Evolutionary conservation across 1,140 invertebrate species (phyloP), one percentile per base, ranked within the genome.

Genomic region (Neoseiulus cucumeris): DNA sequence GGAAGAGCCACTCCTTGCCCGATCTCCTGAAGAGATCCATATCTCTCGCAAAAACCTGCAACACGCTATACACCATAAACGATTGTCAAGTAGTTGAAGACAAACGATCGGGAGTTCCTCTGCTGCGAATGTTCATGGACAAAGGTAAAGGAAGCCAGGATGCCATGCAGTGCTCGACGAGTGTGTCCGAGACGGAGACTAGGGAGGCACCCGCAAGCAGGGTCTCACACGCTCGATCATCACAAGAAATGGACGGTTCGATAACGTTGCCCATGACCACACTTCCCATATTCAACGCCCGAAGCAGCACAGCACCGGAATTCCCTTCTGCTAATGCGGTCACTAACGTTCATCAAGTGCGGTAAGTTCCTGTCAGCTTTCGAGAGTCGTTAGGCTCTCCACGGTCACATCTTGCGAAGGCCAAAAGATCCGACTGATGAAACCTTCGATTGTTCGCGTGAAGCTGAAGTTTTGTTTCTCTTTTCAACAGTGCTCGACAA

Each of bases 111-210:
- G 41, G 69, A 68, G 22, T 84, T 90, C 72, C 84, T 75, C 79
- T 91, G 69, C 84, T 91, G n/a, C 87, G 87, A 74, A 75, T 89
- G 42, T 91, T 89, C 72, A 89, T 91, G 80, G 88, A 89, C 75
- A 87, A 90, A 59, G 51, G 51, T 20, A 25, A 20, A 25, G 51
- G 51, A 29, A 59, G 51, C 22, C 51, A 59, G 9, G 51, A 59
- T 2, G 51, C 22, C 1, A 59, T 59, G 51, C 51, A 59, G 14
- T 59, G 51, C 51, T 59, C 51, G 51, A 29, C 51, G 22, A 59
- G 51, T 25, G 22, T 25, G 51, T 20, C 51, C 17, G 51, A 59
- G 51, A 25, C 51, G 14, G 51, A 33, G 14, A 59, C 14, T 25
- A 59, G 22, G 22, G 51, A 59, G 22, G 51, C 51, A 18, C 25